These are phyloP conservation scores for Myotis planiceps DNA, from an alignment of 2,797 vertebrate species.

Conservation along the genomic window DNA sequence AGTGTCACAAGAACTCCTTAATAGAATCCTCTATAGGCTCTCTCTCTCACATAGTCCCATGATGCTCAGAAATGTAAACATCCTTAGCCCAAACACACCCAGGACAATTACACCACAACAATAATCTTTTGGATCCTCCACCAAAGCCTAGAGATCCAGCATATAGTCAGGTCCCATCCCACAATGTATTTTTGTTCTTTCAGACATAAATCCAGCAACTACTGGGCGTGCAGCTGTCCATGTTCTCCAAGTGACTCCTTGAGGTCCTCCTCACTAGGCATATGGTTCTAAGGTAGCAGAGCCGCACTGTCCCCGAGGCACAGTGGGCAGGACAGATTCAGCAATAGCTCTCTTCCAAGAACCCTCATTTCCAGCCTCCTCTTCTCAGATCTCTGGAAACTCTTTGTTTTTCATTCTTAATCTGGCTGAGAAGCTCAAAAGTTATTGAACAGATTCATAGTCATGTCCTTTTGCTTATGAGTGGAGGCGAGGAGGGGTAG, in stretches of 20 bases:
- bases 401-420: not conserved
- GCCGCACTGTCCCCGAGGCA: not conserved
- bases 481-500: fast-evolving
- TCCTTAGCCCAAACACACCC: not conserved
- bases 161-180: not conserved
- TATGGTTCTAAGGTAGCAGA: not conserved
- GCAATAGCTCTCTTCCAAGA: not conserved
- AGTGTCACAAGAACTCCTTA: not conserved
- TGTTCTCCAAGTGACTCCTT: not conserved
- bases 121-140: not conserved
- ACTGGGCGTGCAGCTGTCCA: not conserved
- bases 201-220: not conserved
- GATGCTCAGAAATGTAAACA: not conserved
- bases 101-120: not conserved
- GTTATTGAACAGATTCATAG: not conserved
- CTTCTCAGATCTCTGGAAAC: constrained; percentile 8
- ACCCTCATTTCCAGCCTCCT: not conserved
- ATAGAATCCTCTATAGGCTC: not conserved
- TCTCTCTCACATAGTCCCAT: not conserved
- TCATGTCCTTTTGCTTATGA: not conserved
- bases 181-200: not conserved
- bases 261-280: not conserved
- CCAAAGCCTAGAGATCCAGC: not conserved
- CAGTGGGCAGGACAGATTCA: not conserved
- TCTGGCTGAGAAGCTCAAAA: not conserved